A percentile compares a stretch with the other conserved stretches of the same genome.
These are phyloP conservation scores for Pseudocheirus occidentalis DNA, from an alignment of 2,797 vertebrate genomes.

Conservation along the genomic window DNA sequence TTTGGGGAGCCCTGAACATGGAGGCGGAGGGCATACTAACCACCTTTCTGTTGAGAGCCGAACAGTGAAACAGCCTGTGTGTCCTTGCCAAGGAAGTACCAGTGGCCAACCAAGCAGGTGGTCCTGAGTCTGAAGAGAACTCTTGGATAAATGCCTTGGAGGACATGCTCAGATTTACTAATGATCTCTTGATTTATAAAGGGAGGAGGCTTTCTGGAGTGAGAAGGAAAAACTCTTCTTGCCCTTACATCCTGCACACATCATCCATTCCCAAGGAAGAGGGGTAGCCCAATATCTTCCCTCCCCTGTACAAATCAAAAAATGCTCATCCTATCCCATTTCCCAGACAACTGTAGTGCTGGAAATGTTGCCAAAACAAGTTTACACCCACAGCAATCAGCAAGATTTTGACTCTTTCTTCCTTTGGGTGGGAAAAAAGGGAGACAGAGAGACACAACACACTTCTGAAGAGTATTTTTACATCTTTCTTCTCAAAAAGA, in stretches of 20 bases:
- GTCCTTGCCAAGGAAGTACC: constrained; percentile 79
- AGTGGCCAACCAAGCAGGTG: constrained; percentile 84
- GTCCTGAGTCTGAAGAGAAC: constrained; percentile 78
- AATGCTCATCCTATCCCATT: neutral
- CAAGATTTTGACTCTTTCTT: constrained; percentile 21
- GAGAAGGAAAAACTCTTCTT: neutral
- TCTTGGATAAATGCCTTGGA: constrained; percentile 65
- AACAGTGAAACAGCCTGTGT: constrained; percentile 81
- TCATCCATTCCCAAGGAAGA: neutral
- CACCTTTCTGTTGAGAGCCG: constrained; percentile 77
- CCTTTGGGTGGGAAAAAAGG: no score
- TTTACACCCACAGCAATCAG: constrained; percentile 5
- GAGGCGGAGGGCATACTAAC: constrained; percentile 73
- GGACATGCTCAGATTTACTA: constrained; percentile 70
- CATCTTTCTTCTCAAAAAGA: constrained; percentile 15
- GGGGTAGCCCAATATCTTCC: neutral
- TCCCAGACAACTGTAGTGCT: constrained; percentile 27
- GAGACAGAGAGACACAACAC: constrained; percentile 41
- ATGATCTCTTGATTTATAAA: neutral
- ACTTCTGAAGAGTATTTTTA: constrained; percentile 8
- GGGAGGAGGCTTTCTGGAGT: neutral
- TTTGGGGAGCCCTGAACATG: constrained; percentile 46
- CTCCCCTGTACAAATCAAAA: neutral
- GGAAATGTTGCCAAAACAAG: constrained; percentile 27
- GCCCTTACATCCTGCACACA: constrained; percentile 15